These are phyloP conservation scores for Clinocottus analis DNA, from an alignment of 2,113 vertebrate genomes.

Conservation along the genomic window DNA sequence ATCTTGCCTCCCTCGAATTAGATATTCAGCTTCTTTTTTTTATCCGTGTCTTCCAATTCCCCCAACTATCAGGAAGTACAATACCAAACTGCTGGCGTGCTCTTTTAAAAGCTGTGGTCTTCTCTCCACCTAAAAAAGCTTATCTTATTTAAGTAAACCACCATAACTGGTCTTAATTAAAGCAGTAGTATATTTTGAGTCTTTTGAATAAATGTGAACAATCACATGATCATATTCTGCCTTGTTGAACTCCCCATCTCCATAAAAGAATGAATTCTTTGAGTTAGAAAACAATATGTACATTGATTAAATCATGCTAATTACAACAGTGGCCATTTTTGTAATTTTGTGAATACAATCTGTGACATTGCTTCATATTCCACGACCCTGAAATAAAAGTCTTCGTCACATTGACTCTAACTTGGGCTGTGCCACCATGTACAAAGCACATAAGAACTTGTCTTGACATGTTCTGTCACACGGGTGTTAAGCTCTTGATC, in stretches of 20 bases:
- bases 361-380: not conserved
- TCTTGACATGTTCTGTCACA: not conserved
- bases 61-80: not conserved
- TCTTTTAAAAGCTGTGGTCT: not conserved
- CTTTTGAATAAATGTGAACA: not conserved
- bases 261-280: too few relatives aligned
- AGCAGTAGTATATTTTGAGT: not conserved
- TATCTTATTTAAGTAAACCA: not conserved
- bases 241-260: not conserved
- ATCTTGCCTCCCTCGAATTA: too few relatives aligned
- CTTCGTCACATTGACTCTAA: not conserved
- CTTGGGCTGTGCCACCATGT: not conserved
- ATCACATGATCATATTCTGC: too few relatives aligned
- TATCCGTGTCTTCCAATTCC: not conserved
- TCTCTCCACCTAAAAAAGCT: not conserved
- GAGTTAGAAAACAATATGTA: not conserved
- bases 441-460: not conserved
- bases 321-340: not conserved
- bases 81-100: not conserved
- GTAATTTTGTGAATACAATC: not conserved
- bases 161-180: not conserved
- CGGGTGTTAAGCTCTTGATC: not conserved
- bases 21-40: not conserved
- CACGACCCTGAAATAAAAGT: not conserved
- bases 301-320: not conserved